Evolutionary conservation across 2,113 vertebrate genomes (phyloP).

Genomic region (Thryonomys swinderianus): DNA sequence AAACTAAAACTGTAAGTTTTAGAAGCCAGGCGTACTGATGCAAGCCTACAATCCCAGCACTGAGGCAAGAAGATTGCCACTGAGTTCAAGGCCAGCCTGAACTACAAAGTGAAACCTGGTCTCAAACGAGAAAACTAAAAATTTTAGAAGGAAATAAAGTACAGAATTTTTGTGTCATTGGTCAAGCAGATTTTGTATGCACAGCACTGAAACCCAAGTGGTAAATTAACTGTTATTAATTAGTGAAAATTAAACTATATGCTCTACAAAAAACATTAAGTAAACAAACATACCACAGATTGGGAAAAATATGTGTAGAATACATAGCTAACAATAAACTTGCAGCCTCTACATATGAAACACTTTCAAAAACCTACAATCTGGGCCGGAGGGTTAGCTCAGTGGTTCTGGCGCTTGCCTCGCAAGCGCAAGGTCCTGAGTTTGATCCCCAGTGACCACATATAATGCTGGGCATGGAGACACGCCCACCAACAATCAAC

Average conservation of each 20-base stretch:
- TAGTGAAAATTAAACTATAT: background rate
- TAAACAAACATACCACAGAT: background rate
- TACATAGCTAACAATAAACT: background rate
- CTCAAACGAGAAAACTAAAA: background rate
- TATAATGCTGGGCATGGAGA: too few species aligned
- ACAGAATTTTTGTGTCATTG: background rate
- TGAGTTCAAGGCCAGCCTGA: too few species aligned
- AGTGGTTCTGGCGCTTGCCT: too few species aligned
- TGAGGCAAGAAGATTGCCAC: too few species aligned
- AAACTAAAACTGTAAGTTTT: background rate
- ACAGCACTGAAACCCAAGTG: background rate
- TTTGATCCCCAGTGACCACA: too few species aligned
- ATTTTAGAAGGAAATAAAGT: background rate
- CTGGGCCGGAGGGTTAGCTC: too few species aligned
- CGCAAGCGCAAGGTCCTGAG: too few species aligned
- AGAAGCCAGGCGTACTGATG: background rate
- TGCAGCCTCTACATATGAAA: too few species aligned
- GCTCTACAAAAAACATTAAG: background rate
- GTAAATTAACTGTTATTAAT: background rate
- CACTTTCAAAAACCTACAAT: background rate
- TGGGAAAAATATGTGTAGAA: slow-evolving; percentile 11
- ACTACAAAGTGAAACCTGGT: too few species aligned
- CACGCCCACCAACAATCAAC: too few species aligned
- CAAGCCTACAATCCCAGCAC: too few species aligned
- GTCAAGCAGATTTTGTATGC: background rate